Percentiles rank a stretch among this genome's conserved stretches.
Evolutionary conservation across 2,888 invertebrate species (phyloP).

Genomic region (Ypsolopha scabrella): DNA sequence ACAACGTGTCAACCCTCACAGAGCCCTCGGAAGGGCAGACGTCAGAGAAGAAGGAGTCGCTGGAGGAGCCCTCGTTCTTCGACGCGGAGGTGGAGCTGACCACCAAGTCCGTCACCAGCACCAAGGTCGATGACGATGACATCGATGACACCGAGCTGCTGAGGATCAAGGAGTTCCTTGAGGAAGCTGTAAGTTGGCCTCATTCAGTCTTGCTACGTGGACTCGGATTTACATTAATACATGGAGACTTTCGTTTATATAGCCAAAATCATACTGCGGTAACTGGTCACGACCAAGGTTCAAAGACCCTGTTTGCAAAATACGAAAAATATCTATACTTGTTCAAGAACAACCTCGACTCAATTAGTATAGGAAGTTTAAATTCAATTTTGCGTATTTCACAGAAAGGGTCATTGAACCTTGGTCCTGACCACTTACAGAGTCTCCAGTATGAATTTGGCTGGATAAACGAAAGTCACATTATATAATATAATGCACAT

Average conservation of each 20-base stretch:
- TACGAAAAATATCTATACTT: too few relatives aligned
- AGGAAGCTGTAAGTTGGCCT: slow-evolving; percentile 41
- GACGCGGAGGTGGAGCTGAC: slow-evolving; percentile 34
- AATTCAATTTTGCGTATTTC: too few relatives aligned
- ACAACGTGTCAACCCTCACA: slow-evolving; percentile 32
- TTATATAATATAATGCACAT: background rate
- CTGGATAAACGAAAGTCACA: background rate
- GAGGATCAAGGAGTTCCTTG: slow-evolving; percentile 51
- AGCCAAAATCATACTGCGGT: too few relatives aligned
- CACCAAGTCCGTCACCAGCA: slow-evolving; percentile 29
- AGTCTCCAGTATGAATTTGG: too few relatives aligned
- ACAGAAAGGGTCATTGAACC: background rate
- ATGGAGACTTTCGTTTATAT: too few relatives aligned
- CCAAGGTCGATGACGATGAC: slow-evolving; percentile 52
- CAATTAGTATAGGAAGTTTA: too few relatives aligned
- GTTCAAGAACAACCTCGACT: too few relatives aligned
- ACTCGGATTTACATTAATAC: too few relatives aligned
- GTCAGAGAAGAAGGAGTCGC: slow-evolving; percentile 21
- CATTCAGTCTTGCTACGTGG: background rate
- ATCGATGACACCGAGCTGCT: slow-evolving; percentile 47
- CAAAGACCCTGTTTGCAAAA: too few relatives aligned
- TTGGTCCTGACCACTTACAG: too few relatives aligned
- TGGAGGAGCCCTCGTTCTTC: slow-evolving; percentile 22
- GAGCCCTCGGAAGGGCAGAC: slow-evolving; percentile 28
- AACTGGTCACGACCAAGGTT: too few relatives aligned